Evolutionary conservation across 2,888 invertebrate genomes (phyloP), one percentile per base, ranked within the genome.

Genomic region (Pyrgus malvae): DNA sequence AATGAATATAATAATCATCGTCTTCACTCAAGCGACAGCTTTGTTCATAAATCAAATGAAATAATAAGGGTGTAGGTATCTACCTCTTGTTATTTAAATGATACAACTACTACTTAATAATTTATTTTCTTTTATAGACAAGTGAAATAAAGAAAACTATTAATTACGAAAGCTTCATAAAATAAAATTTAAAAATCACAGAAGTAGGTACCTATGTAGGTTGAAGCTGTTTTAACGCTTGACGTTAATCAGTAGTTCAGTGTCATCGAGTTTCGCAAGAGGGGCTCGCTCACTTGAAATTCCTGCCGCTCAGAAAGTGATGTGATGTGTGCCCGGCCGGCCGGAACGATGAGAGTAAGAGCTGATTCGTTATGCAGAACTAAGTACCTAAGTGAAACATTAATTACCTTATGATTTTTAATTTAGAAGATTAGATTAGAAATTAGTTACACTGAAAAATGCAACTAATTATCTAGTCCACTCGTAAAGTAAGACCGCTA

Each of bases 221-320:
- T 25, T 6, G 7, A 25, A 2, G 7, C 7, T n/a, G 23, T 14
- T 4, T 9, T 17, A 33, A 11, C 12, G n/a, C 5, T 6, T 27
- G 27, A 7, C 9, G 25, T 12, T 44, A 37, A 29, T 54, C 40
- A 16, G 8, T 41, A 67, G 74, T 70, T 74, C 70, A 68, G 71
- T 75, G 74, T 70, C 72, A 58, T 50, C 58, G 45, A 60, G 69
- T 69, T 69, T 73, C 64, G 65, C 67, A 61, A 68, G 63, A 64
- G 35, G 33, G 60, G 29, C 41, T n/a, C n/a, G 55, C 59, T 63
- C 63, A 68, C 69, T 67, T 67, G 67, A 70, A 66, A 72, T 71
- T 70, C 70, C 70, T 63, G 61, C 58, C 57, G 64, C 66, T 71
- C 71, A 73, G 74, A 74, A 72, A 74, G 72, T 74, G 65, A 57